Evolutionary conservation across 2,797 vertebrate genomes (phyloP), one percentile per base, ranked within the genome.

Genomic region (Tangara arthus): DNA sequence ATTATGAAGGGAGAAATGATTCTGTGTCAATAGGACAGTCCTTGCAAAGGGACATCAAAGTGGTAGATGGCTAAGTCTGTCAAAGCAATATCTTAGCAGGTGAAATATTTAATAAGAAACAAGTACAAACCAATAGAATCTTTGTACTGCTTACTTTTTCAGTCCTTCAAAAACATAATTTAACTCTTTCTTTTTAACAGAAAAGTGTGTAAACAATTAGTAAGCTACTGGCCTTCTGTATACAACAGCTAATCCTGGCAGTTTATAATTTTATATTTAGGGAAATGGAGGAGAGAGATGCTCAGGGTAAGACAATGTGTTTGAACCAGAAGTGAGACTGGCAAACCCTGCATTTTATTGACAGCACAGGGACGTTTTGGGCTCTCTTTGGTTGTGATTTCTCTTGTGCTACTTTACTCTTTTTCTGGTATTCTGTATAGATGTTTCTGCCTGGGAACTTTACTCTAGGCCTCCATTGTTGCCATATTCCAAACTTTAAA

Each of bases 1-100:
- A 83, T 96, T 95, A 92, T 61, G 88, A 88, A 90, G 49, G 47
- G 37, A 59, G 73, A 95, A 94, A 89, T 61, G 70, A 66, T 89
- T 95, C 81, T 47, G 42, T 93, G 77, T 91, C 90, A 91, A 70
- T 47, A 94, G 73, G 75, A 71, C 56, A 70, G 56, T 72, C 59
- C 76, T 89, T 90, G 60, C 60, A 90, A 91, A 82, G 47, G 44
- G 68, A 55, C 47, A 72, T 78, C 59, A 93, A 73, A 47, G n/a
- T 34, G 34, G 27, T 64, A 69, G 82, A 72, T 37, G 65, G 34
- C 35, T 79, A 69, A 75, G 55, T 28, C 37, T 88, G 59, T 87
- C 75, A 76, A 41, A 86, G 47, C 17, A 82, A 34, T 55, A 69
- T 82, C 11, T 69, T 63, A 83, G 16, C 34, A 75, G 69, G 61